Base-by-base conservation (phyloP, 2,113 vertebrate species). In the Cyanoderma ruficeps region DNA sequence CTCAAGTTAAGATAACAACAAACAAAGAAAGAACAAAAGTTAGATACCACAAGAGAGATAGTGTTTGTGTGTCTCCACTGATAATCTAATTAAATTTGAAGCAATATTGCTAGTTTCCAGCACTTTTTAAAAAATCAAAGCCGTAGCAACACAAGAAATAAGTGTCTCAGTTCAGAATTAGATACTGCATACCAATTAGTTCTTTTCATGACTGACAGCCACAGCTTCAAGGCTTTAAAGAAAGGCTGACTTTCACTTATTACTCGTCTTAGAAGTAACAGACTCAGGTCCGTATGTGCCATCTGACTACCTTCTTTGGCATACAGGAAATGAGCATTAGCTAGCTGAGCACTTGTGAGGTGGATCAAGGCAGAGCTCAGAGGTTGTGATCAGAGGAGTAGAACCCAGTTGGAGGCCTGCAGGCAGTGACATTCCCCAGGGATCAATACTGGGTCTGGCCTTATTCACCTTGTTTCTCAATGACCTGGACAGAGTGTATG, bases 81-180 rank as follows among this genome's bases (percentile, higher is more conserved):
- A 89, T 96, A 89, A 90, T 87, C 87, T 85, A 61, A 93, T 83
- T 93, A 87, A 91, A 87, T 42, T 91, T 42, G 31, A 90, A 44
- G 31, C 16, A 87, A 96, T 93, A 91, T 77, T 79, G 27, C 55
- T 77, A 33, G 37, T 90, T 93, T 78, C 47, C 41, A 87, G 10
- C 10, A 78, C 24, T 78, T 42, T 47, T 70, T 27, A 74, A 72
- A 90, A 93, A 94, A 80, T 69, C 81, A 91, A 70, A 91, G 61
- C 44, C 72, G 47, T 42, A 55, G 70, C 55, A 87, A 42, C 31
- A 67, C 30, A 65, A 76, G 57, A 79, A 91, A 30, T 44, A 49
- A 80, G 9, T n/a, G 33, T 61, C 41, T 87, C 28, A 12, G 42
- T 80, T 84, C 78, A 69, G 37, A 65, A 46, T 53, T 79, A 87